Base-by-base conservation (phyloP, 2,797 vertebrate genomes). In the Oreonectes daqikongensis region DNA sequence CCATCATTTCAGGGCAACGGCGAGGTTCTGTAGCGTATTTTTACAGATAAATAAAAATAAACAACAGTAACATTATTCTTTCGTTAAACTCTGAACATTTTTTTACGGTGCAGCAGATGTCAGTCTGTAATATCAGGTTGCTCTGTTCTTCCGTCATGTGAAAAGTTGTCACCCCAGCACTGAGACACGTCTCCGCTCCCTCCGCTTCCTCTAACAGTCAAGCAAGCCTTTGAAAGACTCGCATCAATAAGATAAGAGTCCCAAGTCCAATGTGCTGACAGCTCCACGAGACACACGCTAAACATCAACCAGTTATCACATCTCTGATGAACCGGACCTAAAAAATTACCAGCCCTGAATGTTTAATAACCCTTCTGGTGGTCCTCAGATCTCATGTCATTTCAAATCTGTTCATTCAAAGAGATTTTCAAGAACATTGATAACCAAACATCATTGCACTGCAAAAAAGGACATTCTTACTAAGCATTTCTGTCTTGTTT, bases 171-270 rank as follows among this genome's bases (percentile, higher is more conserved):
- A n/a, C n/a, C n/a, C n/a, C 38, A 28, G 7, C 65, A 22, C n/a
- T 64, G n/a, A 65, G 17, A 9, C 52, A 17, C 32, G 18, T 9
- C 10, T 6, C 11, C 20, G 3, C 17, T 28, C 6, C 5, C 17
- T 20, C 38, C 18, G 20, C 12, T 40, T 11, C 4, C 35, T 59
- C 46, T 69, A n/a, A 73, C 24, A 57, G 38, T 18, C 57, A 20
- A 80, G 57, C 28, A 40, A 8, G 22, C 52, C 69, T 70, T 24
- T 52, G 60, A 77, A 55, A 73, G 73, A 42, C 59, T 35, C 46
- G 61, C 55, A 79, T 74, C 44, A 74, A 69, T 52, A 74, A 32
- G 65, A 69, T 24, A 79, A 48, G 57, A 61, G 26, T 40, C 64
- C 22, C 53, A 3, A n/a, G 1, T 22, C 6, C 1, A 20, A 30